These are phyloP conservation scores for Gastracanthus pulcherrimus DNA, from an alignment of 2,888 invertebrate genomes.

Conservation along the genomic window DNA sequence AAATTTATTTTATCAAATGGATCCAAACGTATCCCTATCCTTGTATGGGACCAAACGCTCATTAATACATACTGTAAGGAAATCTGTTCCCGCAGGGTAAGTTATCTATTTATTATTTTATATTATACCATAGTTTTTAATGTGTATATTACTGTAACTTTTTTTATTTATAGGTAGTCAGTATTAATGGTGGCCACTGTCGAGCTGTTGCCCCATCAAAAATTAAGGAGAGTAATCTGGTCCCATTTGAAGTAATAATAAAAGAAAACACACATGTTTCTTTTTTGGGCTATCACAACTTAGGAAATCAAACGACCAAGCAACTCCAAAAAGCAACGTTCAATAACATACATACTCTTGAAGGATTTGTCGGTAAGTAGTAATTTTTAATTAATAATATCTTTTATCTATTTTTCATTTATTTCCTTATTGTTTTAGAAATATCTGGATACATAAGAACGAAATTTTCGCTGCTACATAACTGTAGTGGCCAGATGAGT, in stretches of 20 bases:
- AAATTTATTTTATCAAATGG: too few species aligned
- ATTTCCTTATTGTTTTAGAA: too few species aligned
- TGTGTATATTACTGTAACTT: not conserved
- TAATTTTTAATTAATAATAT: not conserved
- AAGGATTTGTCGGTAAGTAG: not conserved
- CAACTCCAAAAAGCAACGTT: not conserved
- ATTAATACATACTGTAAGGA: too few species aligned
- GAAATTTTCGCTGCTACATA: not conserved
- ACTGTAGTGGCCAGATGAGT: not conserved
- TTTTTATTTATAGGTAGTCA: not conserved
- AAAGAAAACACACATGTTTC: not conserved
- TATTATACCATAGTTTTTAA: not conserved
- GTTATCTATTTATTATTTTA: too few species aligned
- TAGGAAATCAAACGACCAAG: not conserved
- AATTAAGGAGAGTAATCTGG: not conserved
- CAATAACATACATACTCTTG: not conserved
- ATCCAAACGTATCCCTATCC: too few species aligned
- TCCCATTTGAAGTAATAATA: not conserved
- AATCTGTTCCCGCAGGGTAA: too few species aligned
- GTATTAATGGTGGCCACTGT: not conserved
- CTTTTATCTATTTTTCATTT: too few species aligned
- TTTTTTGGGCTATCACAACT: not conserved
- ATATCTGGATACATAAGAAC: not conserved
- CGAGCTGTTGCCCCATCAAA: not conserved
- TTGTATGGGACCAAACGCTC: too few species aligned